These are phyloP conservation scores for Rhinogobius similis DNA, from an alignment of 2,113 vertebrate genomes.

Conservation along the genomic window DNA sequence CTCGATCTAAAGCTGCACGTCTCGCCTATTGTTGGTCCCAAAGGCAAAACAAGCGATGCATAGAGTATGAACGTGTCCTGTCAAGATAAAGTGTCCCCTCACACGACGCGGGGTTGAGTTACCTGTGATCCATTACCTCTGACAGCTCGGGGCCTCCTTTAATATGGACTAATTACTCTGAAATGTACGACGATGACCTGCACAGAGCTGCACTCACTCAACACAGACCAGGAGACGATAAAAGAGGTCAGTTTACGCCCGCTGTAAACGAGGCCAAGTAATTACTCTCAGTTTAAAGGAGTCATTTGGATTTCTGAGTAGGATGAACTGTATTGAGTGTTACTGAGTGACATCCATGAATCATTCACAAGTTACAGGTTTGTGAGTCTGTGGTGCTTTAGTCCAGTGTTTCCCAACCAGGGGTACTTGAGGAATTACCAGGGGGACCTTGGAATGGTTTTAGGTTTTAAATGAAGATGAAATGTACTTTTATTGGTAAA, in stretches of 20 bases:
- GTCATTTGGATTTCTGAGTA: neutral
- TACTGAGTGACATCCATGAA: neutral
- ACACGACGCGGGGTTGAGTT: neutral
- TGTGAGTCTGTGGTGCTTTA: too few relatives aligned
- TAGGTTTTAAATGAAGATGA: too few relatives aligned
- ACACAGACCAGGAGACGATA: neutral
- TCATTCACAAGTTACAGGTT: neutral
- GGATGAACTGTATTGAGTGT: neutral
- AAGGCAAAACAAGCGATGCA: neutral
- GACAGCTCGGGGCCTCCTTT: neutral
- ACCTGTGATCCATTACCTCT: neutral
- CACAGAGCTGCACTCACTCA: neutral
- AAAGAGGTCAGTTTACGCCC: neutral
- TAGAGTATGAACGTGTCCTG: neutral
- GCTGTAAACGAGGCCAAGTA: neutral
- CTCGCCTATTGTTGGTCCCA: too few relatives aligned
- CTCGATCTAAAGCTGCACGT: too few relatives aligned
- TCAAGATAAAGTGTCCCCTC: neutral
- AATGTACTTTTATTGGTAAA: too few relatives aligned
- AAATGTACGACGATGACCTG: neutral
- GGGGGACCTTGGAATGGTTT: too few relatives aligned
- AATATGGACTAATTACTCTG: neutral
- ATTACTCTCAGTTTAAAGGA: conserved; percentile 1
- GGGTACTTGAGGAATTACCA: too few relatives aligned
- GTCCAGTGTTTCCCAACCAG: too few relatives aligned